Evolutionary conservation across 2,113 vertebrate genomes (phyloP), one percentile per base, ranked within the genome.

Genomic region (Zosterops japonicus): DNA sequence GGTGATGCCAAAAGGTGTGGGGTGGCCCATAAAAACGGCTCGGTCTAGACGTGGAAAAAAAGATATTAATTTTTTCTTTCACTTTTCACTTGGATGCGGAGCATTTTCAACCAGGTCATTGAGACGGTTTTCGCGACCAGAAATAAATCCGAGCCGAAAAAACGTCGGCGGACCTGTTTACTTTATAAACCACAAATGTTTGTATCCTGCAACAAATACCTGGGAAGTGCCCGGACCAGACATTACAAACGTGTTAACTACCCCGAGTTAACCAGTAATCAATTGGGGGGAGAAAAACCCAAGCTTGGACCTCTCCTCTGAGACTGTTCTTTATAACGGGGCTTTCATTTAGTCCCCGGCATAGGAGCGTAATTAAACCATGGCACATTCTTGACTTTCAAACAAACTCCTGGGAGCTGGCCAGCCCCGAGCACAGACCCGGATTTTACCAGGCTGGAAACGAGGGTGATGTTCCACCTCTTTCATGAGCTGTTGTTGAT

Each of bases 301-400:
- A 5, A 87, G 90, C 57, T 57, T n/a, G 74, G 83, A 92, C 53
- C 92, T 96, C 85, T 87, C 93, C 88, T 96, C 79, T 44, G 69
- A 96, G 95, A 60, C 88, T 56, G 83, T 85, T 75, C 83, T 81
- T 95, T 72, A 96, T 94, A 96, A 94, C 83, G 72, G 90, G 83
- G 72, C 95, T 96, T 97, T 97, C 90, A 96, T 96, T 96, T 93
- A 67, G 52, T 25, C 36, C 84, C 79, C 55, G 78, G 80, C 83
- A 91, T 88, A 36, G 93, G 50, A 91, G 93, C 12, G 2, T 74
- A 90, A 94, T 85, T 94, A 96, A 95, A 88, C 87, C 78, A 5
- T 24, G 94, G 90, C 90, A 84, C 94, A 96, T 97, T 89, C 92
- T 93, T 97, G 94, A 86, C 84, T 96, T 95, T 80, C 83, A 92